phyloP scores from a whole-genome alignment of 2,113 vertebrate genomes.

The Percina caprodes region DNA sequence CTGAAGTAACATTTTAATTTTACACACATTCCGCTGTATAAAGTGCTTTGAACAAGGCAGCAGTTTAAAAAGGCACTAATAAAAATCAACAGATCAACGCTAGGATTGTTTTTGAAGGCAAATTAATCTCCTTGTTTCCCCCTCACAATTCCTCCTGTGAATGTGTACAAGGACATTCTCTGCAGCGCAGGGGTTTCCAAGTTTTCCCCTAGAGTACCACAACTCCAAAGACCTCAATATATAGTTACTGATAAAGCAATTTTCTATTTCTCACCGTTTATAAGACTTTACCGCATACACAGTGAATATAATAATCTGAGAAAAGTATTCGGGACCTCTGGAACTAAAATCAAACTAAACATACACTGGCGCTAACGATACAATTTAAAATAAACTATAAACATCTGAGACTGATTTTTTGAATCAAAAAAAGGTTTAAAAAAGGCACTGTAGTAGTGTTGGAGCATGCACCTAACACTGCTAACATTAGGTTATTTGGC shows the following conservation, averaged over 20 bases:
- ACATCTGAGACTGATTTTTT: slow-evolving; percentile 36
- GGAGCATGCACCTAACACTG: slow-evolving; percentile 31
- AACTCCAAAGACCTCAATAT: slow-evolving; percentile 35
- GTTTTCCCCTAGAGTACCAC: slow-evolving; percentile 46
- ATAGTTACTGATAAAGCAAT: slow-evolving; percentile 34
- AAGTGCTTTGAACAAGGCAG: slow-evolving; percentile 83
- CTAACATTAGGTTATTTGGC: slow-evolving; percentile 52
- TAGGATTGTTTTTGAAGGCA: slow-evolving; percentile 69
- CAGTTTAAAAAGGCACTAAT: slow-evolving; percentile 81
- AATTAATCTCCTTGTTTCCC: slow-evolving; percentile 16
- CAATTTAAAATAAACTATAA: slow-evolving; percentile 34
- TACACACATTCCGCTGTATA: slow-evolving; percentile 69
- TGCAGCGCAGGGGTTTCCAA: slow-evolving; percentile 23
- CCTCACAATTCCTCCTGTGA: slow-evolving; percentile 24
- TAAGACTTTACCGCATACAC: slow-evolving; percentile 38
- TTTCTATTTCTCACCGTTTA: slow-evolving; percentile 15
- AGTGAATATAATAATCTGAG: slow-evolving; percentile 31
- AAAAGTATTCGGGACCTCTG: slow-evolving; percentile 21
- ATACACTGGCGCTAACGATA: slow-evolving; percentile 27
- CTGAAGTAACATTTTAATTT: slow-evolving; percentile 40
- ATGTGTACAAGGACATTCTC: slow-evolving; percentile 41
- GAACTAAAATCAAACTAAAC: slow-evolving; percentile 43
- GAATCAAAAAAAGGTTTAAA: slow-evolving; percentile 39
- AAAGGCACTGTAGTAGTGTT: slow-evolving; percentile 73
- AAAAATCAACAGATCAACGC: slow-evolving; percentile 62